phyloP scores from a whole-genome alignment of 2,888 invertebrate genomes.

The Ormyrus pomaceus region DNA sequence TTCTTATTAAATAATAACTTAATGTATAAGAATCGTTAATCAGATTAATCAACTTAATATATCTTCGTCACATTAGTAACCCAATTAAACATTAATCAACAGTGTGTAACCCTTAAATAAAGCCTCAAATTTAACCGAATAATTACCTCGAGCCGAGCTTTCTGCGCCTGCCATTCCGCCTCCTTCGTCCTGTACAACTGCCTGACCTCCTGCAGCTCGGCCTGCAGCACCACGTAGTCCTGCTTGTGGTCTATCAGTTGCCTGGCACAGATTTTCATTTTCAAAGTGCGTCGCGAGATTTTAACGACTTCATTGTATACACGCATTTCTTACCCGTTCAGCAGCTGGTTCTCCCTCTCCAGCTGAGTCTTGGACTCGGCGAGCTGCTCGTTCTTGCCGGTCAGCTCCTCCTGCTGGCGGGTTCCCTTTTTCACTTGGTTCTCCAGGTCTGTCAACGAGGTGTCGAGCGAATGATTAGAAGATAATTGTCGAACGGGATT shows the following conservation, averaged over 20 bases:
- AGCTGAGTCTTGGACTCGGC: conserved; percentile 90
- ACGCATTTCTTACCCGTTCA: conserved; percentile 79
- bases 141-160: conserved; percentile 81
- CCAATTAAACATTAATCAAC: not conserved
- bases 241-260: conserved; percentile 80
- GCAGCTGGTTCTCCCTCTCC: conserved; percentile 87
- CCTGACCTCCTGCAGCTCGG: conserved; percentile 81
- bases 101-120: conserved; percentile 20
- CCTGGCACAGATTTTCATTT: conserved; percentile 73
- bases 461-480: not conserved
- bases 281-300: no score
- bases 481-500: no score
- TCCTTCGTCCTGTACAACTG: conserved; percentile 82
- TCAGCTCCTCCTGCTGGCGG: conserved; percentile 87
- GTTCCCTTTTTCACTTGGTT: conserved; percentile 82
- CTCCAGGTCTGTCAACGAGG: conserved; percentile 80
- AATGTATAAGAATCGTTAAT: not conserved
- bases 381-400: conserved; percentile 87
- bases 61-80: not conserved
- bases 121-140: not conserved
- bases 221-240: conserved; percentile 80
- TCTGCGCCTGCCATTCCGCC: conserved; percentile 85
- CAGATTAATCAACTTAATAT: not conserved
- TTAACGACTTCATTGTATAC: no score
- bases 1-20: no score